phyloP scores from a whole-genome alignment of 2,888 invertebrate species.

The Chironomus tentans region DNA sequence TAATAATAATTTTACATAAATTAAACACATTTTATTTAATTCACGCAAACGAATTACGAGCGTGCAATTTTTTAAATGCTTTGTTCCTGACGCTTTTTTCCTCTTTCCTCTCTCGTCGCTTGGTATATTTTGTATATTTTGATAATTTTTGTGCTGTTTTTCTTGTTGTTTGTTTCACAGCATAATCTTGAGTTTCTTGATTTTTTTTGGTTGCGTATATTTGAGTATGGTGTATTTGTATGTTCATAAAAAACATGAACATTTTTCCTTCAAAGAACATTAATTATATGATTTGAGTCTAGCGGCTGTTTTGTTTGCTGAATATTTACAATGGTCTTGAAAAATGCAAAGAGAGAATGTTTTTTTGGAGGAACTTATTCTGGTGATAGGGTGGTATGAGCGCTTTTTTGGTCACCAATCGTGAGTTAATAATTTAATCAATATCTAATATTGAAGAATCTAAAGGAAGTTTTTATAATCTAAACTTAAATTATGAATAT shows the following conservation, averaged over 20 bases:
- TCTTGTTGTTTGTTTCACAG: too few relatives aligned
- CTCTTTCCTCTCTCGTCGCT: neutral
- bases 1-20: neutral
- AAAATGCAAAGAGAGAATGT: neutral
- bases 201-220: too few relatives aligned
- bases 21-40: neutral
- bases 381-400: too few relatives aligned
- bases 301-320: conserved; percentile 27
- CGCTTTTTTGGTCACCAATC: too few relatives aligned
- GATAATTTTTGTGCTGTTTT: neutral
- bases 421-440: too few relatives aligned
- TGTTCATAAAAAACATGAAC: neutral
- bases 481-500: too few relatives aligned
- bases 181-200: too few relatives aligned
- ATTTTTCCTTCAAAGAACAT: conserved; percentile 4
- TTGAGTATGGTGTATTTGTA: neutral
- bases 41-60: neutral
- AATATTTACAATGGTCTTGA: conserved; percentile 28
- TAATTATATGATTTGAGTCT: conserved; percentile 21
- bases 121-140: neutral
- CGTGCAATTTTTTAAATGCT: neutral
- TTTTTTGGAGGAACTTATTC: neutral
- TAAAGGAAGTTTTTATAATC: too few relatives aligned
- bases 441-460: too few relatives aligned
- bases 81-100: neutral